phyloP scores from a whole-genome alignment of 2,888 invertebrate genomes.

The Psylliodes chrysocephalus region DNA sequence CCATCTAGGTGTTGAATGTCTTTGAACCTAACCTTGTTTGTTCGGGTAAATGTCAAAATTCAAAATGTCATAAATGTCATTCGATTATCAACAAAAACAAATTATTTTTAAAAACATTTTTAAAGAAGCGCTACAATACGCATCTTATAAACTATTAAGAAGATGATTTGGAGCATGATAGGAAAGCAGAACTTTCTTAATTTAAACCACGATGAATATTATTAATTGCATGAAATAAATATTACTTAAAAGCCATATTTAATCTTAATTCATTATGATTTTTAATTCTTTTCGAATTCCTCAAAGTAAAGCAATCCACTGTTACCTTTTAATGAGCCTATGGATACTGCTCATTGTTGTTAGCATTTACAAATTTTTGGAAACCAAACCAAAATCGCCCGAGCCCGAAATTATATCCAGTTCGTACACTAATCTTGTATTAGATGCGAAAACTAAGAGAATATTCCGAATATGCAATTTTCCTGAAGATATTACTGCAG shows the following conservation, averaged over 20 bases:
- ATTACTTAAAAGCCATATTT: too few species aligned
- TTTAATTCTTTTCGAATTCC: slow-evolving; percentile 69
- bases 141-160: too few species aligned
- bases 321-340: slow-evolving; percentile 81
- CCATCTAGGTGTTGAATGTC: too few species aligned
- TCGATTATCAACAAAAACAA: too few species aligned
- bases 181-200: not conserved
- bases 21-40: too few species aligned
- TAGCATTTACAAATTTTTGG: slow-evolving; percentile 79
- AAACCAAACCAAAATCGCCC: slow-evolving; percentile 63
- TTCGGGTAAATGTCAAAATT: too few species aligned
- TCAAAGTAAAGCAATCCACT: slow-evolving; percentile 83
- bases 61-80: too few species aligned
- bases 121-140: too few species aligned
- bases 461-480: slow-evolving; percentile 79
- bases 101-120: too few species aligned
- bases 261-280: slow-evolving; percentile 30
- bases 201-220: not conserved
- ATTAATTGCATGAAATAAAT: not conserved
- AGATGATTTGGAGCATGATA: not conserved
- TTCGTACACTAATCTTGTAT: slow-evolving; percentile 64
- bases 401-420: slow-evolving; percentile 53
- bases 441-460: slow-evolving; percentile 72
- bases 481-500: slow-evolving; percentile 73
- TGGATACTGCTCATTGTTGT: slow-evolving; percentile 85